Conservation (phyloP, 2,888 invertebrate species). For the Oasisia sp. region DNA sequence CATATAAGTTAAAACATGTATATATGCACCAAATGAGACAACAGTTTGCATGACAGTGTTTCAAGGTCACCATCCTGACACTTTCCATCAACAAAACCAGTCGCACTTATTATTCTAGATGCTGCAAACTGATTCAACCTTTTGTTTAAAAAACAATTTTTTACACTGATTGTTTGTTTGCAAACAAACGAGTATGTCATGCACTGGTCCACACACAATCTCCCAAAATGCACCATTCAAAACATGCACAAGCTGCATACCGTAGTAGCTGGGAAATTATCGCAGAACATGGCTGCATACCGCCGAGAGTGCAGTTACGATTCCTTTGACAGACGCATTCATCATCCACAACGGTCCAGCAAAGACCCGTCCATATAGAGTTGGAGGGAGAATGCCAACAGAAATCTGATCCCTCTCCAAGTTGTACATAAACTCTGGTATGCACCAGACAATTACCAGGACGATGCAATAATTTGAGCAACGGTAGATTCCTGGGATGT, state of each 20-base stretch:
- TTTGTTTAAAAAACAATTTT: neutral
- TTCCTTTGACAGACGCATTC: neutral
- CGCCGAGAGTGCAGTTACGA: neutral
- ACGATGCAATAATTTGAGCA: neutral
- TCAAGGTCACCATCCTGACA: too few relatives aligned
- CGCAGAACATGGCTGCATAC: neutral
- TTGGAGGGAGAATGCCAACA: neutral
- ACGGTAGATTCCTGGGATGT: neutral
- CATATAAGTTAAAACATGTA: too few relatives aligned
- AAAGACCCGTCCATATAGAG: neutral
- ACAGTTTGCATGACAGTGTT: too few relatives aligned
- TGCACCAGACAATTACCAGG: neutral
- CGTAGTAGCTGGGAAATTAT: neutral
- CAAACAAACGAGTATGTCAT: neutral
- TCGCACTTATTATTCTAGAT: too few relatives aligned
- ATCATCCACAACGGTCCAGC: neutral
- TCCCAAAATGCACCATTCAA: neutral
- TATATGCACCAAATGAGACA: too few relatives aligned
- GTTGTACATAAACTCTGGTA: neutral
- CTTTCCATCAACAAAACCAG: too few relatives aligned
- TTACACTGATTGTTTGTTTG: neutral
- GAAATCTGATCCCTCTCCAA: neutral
- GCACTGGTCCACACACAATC: neutral
- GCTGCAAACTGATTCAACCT: too few relatives aligned
- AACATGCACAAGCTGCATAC: neutral